A percentile compares a stretch with the other conserved stretches of the same genome.
phyloP scores from a whole-genome alignment of 1,140 invertebrate species.

The Caenorhabditis tropicalis region DNA sequence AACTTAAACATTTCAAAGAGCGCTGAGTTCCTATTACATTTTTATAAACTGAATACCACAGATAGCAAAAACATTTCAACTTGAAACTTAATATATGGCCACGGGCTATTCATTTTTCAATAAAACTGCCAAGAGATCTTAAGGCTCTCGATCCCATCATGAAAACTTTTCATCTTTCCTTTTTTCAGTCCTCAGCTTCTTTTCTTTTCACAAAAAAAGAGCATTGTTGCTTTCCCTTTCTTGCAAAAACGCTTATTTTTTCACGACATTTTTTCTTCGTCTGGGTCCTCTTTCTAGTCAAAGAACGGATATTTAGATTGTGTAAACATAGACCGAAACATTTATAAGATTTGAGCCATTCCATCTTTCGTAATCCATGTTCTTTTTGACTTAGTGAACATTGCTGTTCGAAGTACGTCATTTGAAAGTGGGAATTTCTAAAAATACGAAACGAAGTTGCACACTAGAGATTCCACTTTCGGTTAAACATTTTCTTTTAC shows the following conservation, averaged over 20 bases:
- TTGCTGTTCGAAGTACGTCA: too few relatives aligned
- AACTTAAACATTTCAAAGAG: too few relatives aligned
- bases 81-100: background rate
- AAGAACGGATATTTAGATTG: constrained; percentile 37
- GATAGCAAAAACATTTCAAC: too few relatives aligned
- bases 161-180: constrained; percentile 6
- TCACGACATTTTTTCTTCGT: constrained; percentile 8
- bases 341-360: background rate
- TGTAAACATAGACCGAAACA: background rate
- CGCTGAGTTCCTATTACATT: too few relatives aligned
- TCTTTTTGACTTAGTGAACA: background rate
- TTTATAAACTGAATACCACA: too few relatives aligned
- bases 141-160: background rate
- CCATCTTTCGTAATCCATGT: background rate
- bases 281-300: background rate
- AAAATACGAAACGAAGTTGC: too few relatives aligned
- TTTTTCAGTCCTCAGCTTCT: background rate
- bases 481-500: too few relatives aligned
- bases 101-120: constrained; percentile 10
- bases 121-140: background rate
- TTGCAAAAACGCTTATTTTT: background rate
- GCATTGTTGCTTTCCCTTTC: constrained; percentile 36
- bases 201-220: background rate
- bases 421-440: too few relatives aligned
- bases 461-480: too few relatives aligned